These are phyloP conservation scores for Tinea semifulvella DNA, from an alignment of 2,888 invertebrate genomes.

Conservation along the genomic window DNA sequence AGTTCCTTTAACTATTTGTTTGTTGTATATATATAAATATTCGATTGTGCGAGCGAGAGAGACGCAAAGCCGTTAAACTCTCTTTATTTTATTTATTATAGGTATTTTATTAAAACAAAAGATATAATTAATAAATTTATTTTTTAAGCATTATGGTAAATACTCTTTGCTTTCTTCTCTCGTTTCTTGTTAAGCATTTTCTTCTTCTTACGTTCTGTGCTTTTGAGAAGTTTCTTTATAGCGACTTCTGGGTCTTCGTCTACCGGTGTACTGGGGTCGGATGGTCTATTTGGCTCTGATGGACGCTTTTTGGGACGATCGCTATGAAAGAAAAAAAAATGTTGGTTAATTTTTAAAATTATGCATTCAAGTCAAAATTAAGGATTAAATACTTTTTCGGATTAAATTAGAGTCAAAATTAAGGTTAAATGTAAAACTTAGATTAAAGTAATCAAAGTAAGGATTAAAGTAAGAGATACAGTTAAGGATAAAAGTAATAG, in stretches of 20 bases:
- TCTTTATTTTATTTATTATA: no score
- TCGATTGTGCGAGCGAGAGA: no score
- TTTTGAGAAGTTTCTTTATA: conserved; percentile 46
- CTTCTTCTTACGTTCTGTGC: conserved; percentile 52
- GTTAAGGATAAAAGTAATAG: no score
- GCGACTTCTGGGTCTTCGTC: conserved; percentile 33
- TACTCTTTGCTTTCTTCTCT: conserved; percentile 52
- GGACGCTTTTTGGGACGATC: background rate
- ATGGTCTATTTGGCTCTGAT: no score
- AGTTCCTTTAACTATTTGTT: no score
- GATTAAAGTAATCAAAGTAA: no score
- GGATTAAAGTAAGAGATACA: no score
- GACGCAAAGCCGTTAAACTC: no score
- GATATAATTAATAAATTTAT: conserved; percentile 18
- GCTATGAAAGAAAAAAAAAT: background rate
- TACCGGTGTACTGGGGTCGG: no score
- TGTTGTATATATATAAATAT: background rate
- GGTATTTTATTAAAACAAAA: conserved; percentile 1
- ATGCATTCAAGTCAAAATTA: no score
- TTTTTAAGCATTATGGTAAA: conserved; percentile 53
- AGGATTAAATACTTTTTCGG: no score
- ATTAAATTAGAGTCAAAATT: background rate
- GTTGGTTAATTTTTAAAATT: background rate
- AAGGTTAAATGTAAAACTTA: no score
- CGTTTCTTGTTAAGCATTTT: conserved; percentile 43